Conservation (phyloP, 2,113 vertebrate species). For the Thymallus thymallus region DNA sequence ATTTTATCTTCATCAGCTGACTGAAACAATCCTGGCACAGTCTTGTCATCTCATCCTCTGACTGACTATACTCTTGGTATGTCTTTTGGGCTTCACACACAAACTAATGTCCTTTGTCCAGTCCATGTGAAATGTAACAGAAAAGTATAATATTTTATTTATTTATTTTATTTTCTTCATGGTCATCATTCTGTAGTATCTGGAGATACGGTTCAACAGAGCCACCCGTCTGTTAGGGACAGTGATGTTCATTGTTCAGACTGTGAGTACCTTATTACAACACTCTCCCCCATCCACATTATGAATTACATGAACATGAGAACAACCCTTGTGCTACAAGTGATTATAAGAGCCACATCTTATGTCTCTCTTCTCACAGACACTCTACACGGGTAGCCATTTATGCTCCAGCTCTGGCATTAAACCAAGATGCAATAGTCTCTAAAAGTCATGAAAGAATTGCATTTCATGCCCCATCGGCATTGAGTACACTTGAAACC, state of each 20-base stretch:
- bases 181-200: slow-evolving; percentile 73
- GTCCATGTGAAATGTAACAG: neutral
- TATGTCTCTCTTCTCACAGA: slow-evolving; percentile 61
- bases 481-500: slow-evolving; percentile 8
- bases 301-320: neutral
- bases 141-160: neutral
- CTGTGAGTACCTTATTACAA: slow-evolving; percentile 73
- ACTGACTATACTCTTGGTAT: neutral
- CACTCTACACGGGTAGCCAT: slow-evolving; percentile 95
- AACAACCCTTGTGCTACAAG: neutral
- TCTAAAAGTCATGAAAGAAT: neutral
- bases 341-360: neutral
- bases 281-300: neutral
- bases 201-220: slow-evolving; percentile 87
- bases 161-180: slow-evolving; percentile 20
- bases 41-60: neutral
- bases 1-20: too few relatives aligned
- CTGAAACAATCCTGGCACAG: too few relatives aligned
- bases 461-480: neutral
- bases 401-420: slow-evolving; percentile 91
- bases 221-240: slow-evolving; percentile 81
- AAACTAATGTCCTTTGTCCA: too few relatives aligned
- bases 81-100: neutral
- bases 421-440: slow-evolving; percentile 86
- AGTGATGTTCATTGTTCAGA: slow-evolving; percentile 82